Percentiles rank a stretch among this genome's conserved stretches.
These are phyloP conservation scores for Anhinga rufa DNA, from an alignment of 2,113 vertebrate genomes.

Conservation along the genomic window DNA sequence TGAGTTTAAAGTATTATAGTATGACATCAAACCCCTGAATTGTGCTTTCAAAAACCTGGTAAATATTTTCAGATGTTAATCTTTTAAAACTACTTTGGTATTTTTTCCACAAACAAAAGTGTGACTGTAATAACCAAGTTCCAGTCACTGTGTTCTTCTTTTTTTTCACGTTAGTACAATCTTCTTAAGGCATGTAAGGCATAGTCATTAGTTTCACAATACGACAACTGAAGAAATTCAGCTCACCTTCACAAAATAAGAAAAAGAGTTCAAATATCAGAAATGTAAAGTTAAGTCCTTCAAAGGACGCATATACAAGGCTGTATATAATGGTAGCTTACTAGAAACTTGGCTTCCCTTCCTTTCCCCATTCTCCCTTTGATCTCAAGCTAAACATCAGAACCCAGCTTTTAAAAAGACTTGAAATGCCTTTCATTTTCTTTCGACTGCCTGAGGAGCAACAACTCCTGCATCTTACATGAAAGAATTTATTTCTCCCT, in stretches of 20 bases:
- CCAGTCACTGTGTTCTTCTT: background rate
- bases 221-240: conserved; percentile 14
- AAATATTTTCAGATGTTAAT: conserved; percentile 21
- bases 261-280: conserved; percentile 70
- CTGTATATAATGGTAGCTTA: background rate
- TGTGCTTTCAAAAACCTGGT: background rate
- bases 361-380: conserved; percentile 58
- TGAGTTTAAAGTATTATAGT: background rate
- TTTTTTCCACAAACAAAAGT: background rate
- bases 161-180: background rate
- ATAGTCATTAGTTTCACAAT: conserved; percentile 51
- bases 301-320: conserved; percentile 46
- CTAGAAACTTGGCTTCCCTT: conserved; percentile 36
- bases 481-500: conserved; percentile 67
- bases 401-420: conserved; percentile 72
- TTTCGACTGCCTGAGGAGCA: conserved; percentile 66
- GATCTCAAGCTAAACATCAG: conserved; percentile 76
- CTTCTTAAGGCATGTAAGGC: background rate
- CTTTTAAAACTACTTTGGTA: conserved; percentile 1
- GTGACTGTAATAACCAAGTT: background rate
- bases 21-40: background rate
- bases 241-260: conserved; percentile 39
- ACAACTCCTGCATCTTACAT: conserved; percentile 62
- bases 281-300: conserved; percentile 49
- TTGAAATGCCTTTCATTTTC: conserved; percentile 74